Percentiles rank a stretch among this genome's conserved stretches.
Evolutionary conservation across 2,888 invertebrate genomes (phyloP).

Genomic region (Ditula angustiorana): DNA sequence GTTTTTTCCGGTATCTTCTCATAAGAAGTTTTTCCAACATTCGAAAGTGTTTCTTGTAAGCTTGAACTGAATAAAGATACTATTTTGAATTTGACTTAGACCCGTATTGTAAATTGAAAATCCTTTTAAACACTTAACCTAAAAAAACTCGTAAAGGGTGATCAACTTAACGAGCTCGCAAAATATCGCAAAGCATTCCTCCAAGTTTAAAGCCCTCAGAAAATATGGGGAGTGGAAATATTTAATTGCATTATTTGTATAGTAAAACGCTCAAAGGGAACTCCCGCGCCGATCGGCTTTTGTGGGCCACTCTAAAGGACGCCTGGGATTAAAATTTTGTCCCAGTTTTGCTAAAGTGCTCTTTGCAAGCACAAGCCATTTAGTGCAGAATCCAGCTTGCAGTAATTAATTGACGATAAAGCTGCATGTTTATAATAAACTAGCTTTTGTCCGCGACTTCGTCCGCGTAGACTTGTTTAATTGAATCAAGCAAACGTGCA

Average conservation of each 20-base stretch:
- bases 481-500: too few relatives aligned
- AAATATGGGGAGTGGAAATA: constrained; percentile 68
- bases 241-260: constrained; percentile 72
- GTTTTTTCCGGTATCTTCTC: too few relatives aligned
- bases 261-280: constrained; percentile 45
- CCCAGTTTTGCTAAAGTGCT: constrained; percentile 19
- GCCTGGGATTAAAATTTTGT: background rate
- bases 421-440: constrained; percentile 8
- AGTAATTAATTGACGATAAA: too few relatives aligned
- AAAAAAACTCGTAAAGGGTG: constrained; percentile 6
- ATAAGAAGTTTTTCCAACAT: too few relatives aligned
- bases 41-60: too few relatives aligned
- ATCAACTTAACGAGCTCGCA: constrained; percentile 21
- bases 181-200: constrained; percentile 45
- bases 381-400: too few relatives aligned
- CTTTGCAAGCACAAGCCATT: background rate
- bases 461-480: too few relatives aligned
- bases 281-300: constrained; percentile 48
- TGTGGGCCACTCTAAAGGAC: constrained; percentile 35
- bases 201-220: constrained; percentile 51
- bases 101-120: too few relatives aligned
- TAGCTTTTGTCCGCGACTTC: too few relatives aligned
- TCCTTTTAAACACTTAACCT: too few relatives aligned
- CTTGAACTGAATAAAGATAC: too few relatives aligned
- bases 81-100: too few relatives aligned